Evolutionary conservation across 1,140 invertebrate genomes (phyloP).

Genomic region (Oncopeltus fasciatus): DNA sequence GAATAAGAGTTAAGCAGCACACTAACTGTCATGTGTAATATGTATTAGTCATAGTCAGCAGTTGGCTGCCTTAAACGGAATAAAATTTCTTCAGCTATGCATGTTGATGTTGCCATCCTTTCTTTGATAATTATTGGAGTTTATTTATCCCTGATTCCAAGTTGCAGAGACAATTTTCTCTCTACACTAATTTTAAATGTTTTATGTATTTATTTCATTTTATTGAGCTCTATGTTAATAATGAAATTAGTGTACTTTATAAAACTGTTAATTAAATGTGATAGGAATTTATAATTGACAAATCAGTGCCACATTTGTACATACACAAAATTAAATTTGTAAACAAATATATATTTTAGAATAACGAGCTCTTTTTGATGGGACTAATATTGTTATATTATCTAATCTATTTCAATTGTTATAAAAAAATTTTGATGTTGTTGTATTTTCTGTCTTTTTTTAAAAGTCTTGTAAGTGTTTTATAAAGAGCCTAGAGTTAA

Average conservation of each 20-base stretch:
- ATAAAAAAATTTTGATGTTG: background rate
- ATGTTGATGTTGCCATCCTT: too few species aligned
- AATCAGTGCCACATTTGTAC: constrained; percentile 14
- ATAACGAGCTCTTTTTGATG: background rate
- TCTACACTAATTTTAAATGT: too few species aligned
- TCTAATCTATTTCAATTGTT: background rate
- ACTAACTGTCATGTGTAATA: too few species aligned
- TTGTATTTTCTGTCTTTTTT: background rate
- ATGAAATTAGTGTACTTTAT: background rate
- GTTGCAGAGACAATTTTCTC: too few species aligned
- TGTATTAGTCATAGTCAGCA: too few species aligned
- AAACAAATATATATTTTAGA: background rate
- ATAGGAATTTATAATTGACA: constrained; percentile 12
- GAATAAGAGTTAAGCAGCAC: too few species aligned
- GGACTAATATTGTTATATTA: background rate
- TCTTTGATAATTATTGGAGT: too few species aligned
- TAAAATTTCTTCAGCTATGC: too few species aligned
- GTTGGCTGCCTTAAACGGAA: too few species aligned
- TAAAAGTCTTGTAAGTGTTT: background rate
- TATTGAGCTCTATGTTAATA: too few species aligned
- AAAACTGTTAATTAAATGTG: constrained; percentile 5
- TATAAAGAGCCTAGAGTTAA: background rate
- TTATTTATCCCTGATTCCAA: background rate
- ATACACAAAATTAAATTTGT: constrained; percentile 10
- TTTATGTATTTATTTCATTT: too few species aligned